These are phyloP conservation scores for Leucophora obtusa DNA, from an alignment of 2,888 invertebrate species.

Conservation along the genomic window DNA sequence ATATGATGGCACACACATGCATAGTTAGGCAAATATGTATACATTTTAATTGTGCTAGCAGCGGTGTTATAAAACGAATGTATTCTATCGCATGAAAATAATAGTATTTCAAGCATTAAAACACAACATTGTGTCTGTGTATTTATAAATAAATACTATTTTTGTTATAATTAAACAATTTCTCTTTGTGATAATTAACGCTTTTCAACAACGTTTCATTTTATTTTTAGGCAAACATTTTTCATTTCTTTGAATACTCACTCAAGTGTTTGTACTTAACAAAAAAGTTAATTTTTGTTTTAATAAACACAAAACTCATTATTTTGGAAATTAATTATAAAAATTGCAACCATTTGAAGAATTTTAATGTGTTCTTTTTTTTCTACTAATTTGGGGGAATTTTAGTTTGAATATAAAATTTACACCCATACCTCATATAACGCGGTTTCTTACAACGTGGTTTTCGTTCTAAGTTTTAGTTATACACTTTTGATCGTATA, in stretches of 20 bases:
- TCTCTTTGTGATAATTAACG: constrained; percentile 23
- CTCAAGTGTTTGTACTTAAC: not conserved
- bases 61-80: not conserved
- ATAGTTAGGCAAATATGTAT: constrained; percentile 10
- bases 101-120: not conserved
- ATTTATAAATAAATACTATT: not conserved
- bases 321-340: not conserved
- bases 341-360: not conserved
- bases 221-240: not conserved
- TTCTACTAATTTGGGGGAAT: too few relatives aligned
- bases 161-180: constrained; percentile 12
- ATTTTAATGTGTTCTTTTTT: too few relatives aligned
- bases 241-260: not conserved
- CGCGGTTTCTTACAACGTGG: too few relatives aligned
- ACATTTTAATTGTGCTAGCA: not conserved
- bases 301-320: not conserved
- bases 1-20: too few relatives aligned
- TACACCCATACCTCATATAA: too few relatives aligned
- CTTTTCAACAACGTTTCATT: constrained; percentile 3
- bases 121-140: not conserved
- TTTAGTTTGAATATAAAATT: too few relatives aligned
- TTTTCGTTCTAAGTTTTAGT: too few relatives aligned
- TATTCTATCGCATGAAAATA: not conserved
- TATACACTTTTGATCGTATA: too few relatives aligned
- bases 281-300: not conserved